Evolutionary conservation across 2,888 invertebrate species (phyloP), one percentile per base, ranked within the genome.

Genomic region (Entomobrya proxima): DNA sequence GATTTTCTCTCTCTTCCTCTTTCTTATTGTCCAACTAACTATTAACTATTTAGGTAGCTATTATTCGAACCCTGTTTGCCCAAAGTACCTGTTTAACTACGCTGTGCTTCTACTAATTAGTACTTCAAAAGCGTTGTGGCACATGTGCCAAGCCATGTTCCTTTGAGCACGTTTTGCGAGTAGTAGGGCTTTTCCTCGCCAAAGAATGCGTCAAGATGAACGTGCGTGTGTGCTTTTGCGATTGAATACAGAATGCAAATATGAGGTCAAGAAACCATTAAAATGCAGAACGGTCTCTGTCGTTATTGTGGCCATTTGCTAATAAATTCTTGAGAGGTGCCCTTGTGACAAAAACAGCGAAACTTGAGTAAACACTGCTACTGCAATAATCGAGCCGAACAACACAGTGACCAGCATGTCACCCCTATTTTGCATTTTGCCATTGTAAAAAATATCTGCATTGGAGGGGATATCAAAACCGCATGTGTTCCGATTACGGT

Each of bases 401-500:
- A 11, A 15, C 44, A 11, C 7, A 15, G 9, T 47, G 72, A 72
- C 72, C 50, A 32, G 72, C 47, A n/a, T 47, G 30, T 72, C 47
- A 47, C 30, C 7, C 50, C 58, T 6, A 44, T 61, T 44, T 69
- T 69, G 32, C 27, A 7, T 27, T 58, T 58, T 58, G n/a, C 40
- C 15, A 40, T 75, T 35, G 18, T 24, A 37, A 74, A 74, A 74
- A 74, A 24, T 52, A 13, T 67, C 21, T 24, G 18, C n/a, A 55
- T 15, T 27, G 7, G 40, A 61, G 52, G 61, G 58, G 77, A 77
- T 58, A 75, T 78, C 47, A 50, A 52, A 79, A 52, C 79, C 55
- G 55, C 79, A 79, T 79, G 79, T 69, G 79, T 79, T 27, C 79
- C 69, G 79, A 79, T 79, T 79, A 79, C 79, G 61, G 50, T 79